Base-by-base conservation (phyloP, 1,140 invertebrate species). In the Zaprionus ghesquierei region DNA sequence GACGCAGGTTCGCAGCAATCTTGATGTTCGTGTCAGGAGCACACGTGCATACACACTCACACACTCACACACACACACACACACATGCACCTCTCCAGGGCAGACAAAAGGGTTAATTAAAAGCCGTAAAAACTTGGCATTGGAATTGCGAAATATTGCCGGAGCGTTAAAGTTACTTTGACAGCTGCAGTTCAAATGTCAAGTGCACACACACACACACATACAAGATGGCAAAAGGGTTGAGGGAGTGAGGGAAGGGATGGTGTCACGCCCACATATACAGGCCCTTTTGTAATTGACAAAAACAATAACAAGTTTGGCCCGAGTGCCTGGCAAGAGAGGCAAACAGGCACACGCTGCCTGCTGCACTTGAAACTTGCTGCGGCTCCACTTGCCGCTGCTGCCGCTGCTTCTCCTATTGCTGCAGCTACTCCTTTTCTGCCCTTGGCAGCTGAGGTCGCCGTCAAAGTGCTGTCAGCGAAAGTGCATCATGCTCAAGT, bases 181-280 rank as follows among this genome's bases (percentile, higher is more conserved):
- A 84, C 79, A 84, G 77, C 72, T 80, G 58, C 79, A 87, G 82
- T 77, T 89, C 79, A 84, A 89, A 89, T 89, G 77, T 89, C 84
- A 89, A 89, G 84, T 72, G 68, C 79, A 77, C 77, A 65, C 64
- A 60, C 66, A 65, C 58, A 63, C 66, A 73, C 50, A 44, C 66
- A 77, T 64, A 54, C 65, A 55, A 41, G 23, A 1, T 10, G 13
- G 2, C 10, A 44, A 13, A 23, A 49, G 15, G 31, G 2, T 10
- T 2, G 6, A 41, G 22, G 5, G 18, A 6, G 23, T 27, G 50
- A 15, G 22, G 12, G 5, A 15, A n/a, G 25, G 35, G 20, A 15
- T 20, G 15, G 5, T 20, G 41, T 2, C 41, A 44, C 15, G 41
- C 41, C 41, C 41, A 44, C 41, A 44, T 20, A 46, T 46, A 46